phyloP scores from a whole-genome alignment of 1,140 invertebrate genomes.

The Harpegnathos saltator region DNA sequence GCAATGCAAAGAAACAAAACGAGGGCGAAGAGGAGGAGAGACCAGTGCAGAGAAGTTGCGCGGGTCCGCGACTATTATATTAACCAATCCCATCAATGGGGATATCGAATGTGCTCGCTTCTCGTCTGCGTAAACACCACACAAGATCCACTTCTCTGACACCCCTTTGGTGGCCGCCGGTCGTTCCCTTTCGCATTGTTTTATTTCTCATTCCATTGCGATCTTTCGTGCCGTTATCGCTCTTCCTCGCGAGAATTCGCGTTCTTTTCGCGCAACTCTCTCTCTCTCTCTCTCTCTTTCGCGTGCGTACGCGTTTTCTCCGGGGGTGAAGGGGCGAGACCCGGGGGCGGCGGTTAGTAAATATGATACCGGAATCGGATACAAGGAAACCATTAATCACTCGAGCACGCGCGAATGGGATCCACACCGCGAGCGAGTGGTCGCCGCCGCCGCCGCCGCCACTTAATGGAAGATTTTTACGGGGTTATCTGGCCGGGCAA shows the following conservation, averaged over 20 bases:
- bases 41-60: not conserved
- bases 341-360: constrained; percentile 54
- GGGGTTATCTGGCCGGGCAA: constrained; percentile 69
- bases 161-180: not conserved
- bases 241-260: constrained; percentile 28
- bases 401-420: constrained; percentile 60
- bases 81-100: constrained; percentile 53
- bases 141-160: too few species aligned
- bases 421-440: constrained; percentile 6
- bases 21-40: constrained; percentile 18
- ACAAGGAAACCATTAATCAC: constrained; percentile 80
- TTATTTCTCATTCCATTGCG: constrained; percentile 27
- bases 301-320: constrained; percentile 5
- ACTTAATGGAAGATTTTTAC: constrained; percentile 76
- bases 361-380: constrained; percentile 78
- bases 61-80: constrained; percentile 1
- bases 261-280: not conserved
- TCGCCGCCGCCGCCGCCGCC: too few species aligned
- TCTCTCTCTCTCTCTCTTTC: constrained; percentile 22
- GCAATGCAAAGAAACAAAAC: constrained; percentile 15
- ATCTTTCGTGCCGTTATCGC: constrained; percentile 21
- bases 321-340: constrained; percentile 45
- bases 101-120: constrained; percentile 26
- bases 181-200: not conserved
- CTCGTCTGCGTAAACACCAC: constrained; percentile 40